Percentiles rank a stretch among this genome's conserved stretches.
Conservation (phyloP, 1,140 invertebrate genomes). For the Oreohelix idahoensis region DNA sequence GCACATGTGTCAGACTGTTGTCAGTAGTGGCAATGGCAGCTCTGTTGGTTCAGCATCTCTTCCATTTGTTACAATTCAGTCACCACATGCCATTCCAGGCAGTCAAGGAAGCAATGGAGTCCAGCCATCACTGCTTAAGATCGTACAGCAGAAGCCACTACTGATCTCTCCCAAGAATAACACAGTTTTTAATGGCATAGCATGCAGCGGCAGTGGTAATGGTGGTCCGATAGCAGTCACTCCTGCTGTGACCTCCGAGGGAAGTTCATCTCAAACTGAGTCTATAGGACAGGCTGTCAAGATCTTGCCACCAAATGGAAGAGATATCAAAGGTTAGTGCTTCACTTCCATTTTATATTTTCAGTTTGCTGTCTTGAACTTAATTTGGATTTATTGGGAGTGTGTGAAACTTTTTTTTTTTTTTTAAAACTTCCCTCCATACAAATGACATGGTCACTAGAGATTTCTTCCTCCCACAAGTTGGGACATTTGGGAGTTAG, state of each 20-base stretch:
- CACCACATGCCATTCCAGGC: neutral
- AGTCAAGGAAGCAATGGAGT: constrained; percentile 9
- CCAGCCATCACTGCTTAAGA: constrained; percentile 22
- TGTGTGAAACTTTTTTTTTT: too few species aligned
- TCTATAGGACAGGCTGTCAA: constrained; percentile 19
- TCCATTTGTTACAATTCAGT: constrained; percentile 24
- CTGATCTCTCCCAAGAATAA: neutral
- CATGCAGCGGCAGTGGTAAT: neutral
- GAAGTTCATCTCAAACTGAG: neutral
- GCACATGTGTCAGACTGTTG: neutral
- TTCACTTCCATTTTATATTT: neutral
- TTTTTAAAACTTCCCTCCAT: too few species aligned
- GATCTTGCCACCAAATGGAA: constrained; percentile 8
- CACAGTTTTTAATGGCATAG: constrained; percentile 9
- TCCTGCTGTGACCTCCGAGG: neutral
- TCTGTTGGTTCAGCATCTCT: neutral
- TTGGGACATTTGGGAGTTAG: too few species aligned
- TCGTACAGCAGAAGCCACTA: constrained; percentile 20
- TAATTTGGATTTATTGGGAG: neutral
- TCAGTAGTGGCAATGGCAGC: neutral
- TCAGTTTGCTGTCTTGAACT: neutral
- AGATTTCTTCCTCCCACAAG: too few species aligned
- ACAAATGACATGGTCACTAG: too few species aligned
- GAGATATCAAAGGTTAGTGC: constrained; percentile 35
- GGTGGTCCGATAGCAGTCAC: neutral